These are phyloP conservation scores for Empis livida DNA, from an alignment of 2,888 invertebrate genomes.

Conservation along the genomic window DNA sequence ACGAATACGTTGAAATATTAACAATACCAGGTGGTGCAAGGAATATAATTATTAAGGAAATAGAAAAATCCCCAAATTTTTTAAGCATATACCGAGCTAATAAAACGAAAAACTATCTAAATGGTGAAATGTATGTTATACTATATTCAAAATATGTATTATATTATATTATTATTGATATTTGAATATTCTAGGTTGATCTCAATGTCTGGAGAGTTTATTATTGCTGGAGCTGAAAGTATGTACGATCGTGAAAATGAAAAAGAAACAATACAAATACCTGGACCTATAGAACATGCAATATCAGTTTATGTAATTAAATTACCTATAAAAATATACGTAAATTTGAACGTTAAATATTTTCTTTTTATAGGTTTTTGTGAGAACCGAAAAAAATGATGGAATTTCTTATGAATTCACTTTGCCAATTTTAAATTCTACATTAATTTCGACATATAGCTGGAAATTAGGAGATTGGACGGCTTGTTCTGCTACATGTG, in stretches of 20 bases:
- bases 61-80: constrained; percentile 62
- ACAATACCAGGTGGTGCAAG: constrained; percentile 67
- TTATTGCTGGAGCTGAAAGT: constrained; percentile 64
- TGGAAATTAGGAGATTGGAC: constrained; percentile 77
- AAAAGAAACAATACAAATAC: constrained; percentile 66
- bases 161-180: neutral
- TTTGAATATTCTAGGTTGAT: constrained; percentile 42
- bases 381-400: constrained; percentile 61
- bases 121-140: constrained; percentile 37
- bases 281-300: constrained; percentile 69
- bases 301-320: constrained; percentile 62
- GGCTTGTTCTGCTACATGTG: constrained; percentile 63
- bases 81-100: constrained; percentile 63
- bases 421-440: constrained; percentile 39
- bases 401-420: constrained; percentile 76
- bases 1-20: constrained; percentile 46
- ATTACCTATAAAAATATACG: neutral
- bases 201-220: constrained; percentile 65
- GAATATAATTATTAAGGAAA: constrained; percentile 65
- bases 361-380: constrained; percentile 44
- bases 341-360: constrained; percentile 4
- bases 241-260: constrained; percentile 67
- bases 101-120: constrained; percentile 59
- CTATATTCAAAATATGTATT: neutral
- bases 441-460: constrained; percentile 46